Percentiles rank a stretch among this genome's conserved stretches.
phyloP scores from a whole-genome alignment of 1,140 invertebrate species.

The Ceratosolen solmsi region DNA sequence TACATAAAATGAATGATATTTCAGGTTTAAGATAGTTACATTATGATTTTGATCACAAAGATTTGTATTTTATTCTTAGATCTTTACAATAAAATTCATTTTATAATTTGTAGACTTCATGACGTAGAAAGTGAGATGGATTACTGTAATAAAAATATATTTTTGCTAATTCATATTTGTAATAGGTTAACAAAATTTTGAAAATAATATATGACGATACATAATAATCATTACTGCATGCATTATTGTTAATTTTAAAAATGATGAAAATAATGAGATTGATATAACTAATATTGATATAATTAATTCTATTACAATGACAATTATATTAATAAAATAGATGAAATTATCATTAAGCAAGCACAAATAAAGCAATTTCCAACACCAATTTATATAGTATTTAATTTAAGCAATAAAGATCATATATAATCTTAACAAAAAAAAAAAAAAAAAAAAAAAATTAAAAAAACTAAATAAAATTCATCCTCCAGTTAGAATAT shows the following conservation, averaged over 20 bases:
- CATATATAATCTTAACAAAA: neutral
- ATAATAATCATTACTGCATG: slow-evolving; percentile 49
- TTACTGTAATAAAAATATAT: slow-evolving; percentile 67
- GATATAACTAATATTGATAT: slow-evolving; percentile 30
- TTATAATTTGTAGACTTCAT: slow-evolving; percentile 59
- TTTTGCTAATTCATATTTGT: slow-evolving; percentile 53
- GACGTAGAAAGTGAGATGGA: slow-evolving; percentile 52
- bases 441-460: too few relatives aligned
- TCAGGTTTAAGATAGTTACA: slow-evolving; percentile 31
- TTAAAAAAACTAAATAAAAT: too few relatives aligned
- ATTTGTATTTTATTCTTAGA: slow-evolving; percentile 50
- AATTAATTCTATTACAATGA: slow-evolving; percentile 18
- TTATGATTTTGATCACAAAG: slow-evolving; percentile 22
- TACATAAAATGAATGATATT: neutral
- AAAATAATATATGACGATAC: slow-evolving; percentile 24
- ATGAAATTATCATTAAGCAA: slow-evolving; percentile 34
- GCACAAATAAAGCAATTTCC: slow-evolving; percentile 44
- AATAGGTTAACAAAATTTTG: slow-evolving; percentile 46
- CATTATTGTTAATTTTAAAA: slow-evolving; percentile 16
- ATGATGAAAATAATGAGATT: neutral
- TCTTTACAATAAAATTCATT: slow-evolving; percentile 66
- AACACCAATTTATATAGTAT: slow-evolving; percentile 36
- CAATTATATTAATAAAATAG: slow-evolving; percentile 31
- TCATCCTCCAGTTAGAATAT: neutral
- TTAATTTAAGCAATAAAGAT: neutral